Evolutionary conservation across 2,888 invertebrate species (phyloP).

Genomic region (Eupithecia tripunctaria): DNA sequence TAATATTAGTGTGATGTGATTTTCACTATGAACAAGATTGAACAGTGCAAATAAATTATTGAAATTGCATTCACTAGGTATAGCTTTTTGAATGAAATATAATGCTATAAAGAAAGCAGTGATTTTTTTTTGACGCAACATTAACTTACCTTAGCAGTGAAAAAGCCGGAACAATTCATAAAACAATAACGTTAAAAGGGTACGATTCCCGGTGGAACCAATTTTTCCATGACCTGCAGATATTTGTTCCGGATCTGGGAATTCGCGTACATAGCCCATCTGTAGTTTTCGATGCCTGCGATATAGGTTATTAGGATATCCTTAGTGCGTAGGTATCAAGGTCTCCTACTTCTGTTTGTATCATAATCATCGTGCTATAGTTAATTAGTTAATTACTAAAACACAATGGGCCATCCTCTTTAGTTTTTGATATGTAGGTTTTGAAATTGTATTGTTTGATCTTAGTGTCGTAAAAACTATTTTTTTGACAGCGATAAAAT

Average conservation of each 20-base stretch:
- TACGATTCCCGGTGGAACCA: slow-evolving; percentile 1
- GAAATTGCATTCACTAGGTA: background rate
- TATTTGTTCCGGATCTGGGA: background rate
- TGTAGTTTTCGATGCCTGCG: background rate
- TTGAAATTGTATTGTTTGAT: background rate
- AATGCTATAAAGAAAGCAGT: too few species aligned
- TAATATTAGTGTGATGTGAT: too few species aligned
- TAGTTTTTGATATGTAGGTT: background rate
- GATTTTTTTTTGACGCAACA: background rate
- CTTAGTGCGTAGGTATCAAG: background rate
- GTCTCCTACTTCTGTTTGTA: background rate
- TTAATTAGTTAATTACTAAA: background rate
- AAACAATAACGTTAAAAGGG: slow-evolving; percentile 14
- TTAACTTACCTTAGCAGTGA: background rate
- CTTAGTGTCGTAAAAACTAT: background rate
- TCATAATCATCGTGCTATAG: background rate
- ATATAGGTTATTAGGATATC: too few species aligned
- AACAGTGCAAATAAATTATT: background rate
- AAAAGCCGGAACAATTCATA: slow-evolving; percentile 9
- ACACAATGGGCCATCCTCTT: background rate
- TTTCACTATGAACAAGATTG: too few species aligned
- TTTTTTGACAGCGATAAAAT: background rate
- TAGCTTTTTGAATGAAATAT: background rate
- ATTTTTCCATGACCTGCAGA: slow-evolving; percentile 7
- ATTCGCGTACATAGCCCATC: background rate